Base-by-base conservation (phyloP, 2,113 vertebrate genomes). In the Chlorodrepanis virens region DNA sequence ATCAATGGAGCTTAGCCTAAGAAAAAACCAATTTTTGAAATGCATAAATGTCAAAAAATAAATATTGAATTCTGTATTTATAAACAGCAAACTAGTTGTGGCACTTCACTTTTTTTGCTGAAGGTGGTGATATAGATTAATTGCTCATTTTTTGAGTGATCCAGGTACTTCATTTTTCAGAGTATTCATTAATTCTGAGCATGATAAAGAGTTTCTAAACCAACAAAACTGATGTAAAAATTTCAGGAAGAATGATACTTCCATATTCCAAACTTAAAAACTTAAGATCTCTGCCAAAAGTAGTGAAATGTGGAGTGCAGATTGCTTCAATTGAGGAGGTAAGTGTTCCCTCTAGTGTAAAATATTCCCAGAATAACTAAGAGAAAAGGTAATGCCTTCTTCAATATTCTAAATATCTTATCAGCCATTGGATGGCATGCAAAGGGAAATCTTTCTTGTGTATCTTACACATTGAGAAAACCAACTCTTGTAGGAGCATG, bases 1-100 rank as follows among this genome's bases (percentile, higher is more conserved):
- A 95, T 99, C 99, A 40, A 99, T 98, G 72, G 99, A 99, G 96
- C 99, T 99, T 91, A 99, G 97, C 99, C 99, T 99, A 95, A 76
- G 76, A 86, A 97, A 87, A 54, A 96, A 7, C 96, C 93, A 19
- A 63, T 78, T 89, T 96, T 95, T 78, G 11, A 95, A 94, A 89
- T 77, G 50, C 76, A 67, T 67, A 63, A 72, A 63, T 71, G 11
- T 87, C 65, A 85, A 76, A 76, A 84, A 74, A 71, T 70, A 94
- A 87, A 14, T 91, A 88, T 40, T 93, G 49, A 90, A 82, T 94
- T 94, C 22, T 76, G 2, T 63, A 54, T 68, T 22, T 40, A 16
- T 29, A 76, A 77, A 50, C 28, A 83, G 31, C 13, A 35, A 64
- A 31, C 47, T 50, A 20, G 14, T 40, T 57, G 45, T 59, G 45